phyloP scores from a whole-genome alignment of 2,888 invertebrate species.

The Chouioia cunea region DNA sequence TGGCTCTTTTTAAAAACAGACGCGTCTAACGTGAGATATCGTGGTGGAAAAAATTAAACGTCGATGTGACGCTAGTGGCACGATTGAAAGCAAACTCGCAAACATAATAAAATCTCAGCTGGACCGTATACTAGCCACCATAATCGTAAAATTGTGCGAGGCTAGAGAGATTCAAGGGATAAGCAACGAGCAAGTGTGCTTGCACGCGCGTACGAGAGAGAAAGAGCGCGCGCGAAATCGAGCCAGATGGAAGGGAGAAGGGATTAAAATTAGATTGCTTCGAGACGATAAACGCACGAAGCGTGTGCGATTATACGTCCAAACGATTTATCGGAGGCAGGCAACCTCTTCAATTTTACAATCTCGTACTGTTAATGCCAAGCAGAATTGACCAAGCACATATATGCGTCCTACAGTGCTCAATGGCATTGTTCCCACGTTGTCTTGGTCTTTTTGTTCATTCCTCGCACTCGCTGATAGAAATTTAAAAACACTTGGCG shows the following conservation, averaged over 20 bases:
- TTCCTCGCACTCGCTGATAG: too few relatives aligned
- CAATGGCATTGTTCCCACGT: too few relatives aligned
- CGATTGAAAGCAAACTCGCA: slow-evolving; percentile 26
- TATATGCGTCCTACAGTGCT: too few relatives aligned
- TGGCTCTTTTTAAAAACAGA: too few relatives aligned
- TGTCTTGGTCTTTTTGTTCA: too few relatives aligned
- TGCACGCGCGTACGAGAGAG: slow-evolving; percentile 9
- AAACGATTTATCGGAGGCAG: neutral
- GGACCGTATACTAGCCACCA: slow-evolving; percentile 22
- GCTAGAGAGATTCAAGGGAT: neutral
- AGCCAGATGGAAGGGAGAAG: neutral
- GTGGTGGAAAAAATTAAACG: too few relatives aligned
- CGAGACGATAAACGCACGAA: slow-evolving; percentile 31
- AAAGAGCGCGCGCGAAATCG: neutral
- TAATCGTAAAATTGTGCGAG: slow-evolving; percentile 37
- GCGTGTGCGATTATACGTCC: slow-evolving; percentile 26
- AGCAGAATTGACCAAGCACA: too few relatives aligned
- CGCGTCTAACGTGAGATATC: too few relatives aligned
- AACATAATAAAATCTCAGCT: slow-evolving; percentile 33
- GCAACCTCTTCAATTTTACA: too few relatives aligned
- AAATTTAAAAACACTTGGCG: too few relatives aligned
- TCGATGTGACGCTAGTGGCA: neutral
- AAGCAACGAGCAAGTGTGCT: neutral
- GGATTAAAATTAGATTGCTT: slow-evolving; percentile 45
- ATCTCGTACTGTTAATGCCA: too few relatives aligned